Conservation (phyloP, 2,797 vertebrate genomes). For the Gambelia wislizenii region DNA sequence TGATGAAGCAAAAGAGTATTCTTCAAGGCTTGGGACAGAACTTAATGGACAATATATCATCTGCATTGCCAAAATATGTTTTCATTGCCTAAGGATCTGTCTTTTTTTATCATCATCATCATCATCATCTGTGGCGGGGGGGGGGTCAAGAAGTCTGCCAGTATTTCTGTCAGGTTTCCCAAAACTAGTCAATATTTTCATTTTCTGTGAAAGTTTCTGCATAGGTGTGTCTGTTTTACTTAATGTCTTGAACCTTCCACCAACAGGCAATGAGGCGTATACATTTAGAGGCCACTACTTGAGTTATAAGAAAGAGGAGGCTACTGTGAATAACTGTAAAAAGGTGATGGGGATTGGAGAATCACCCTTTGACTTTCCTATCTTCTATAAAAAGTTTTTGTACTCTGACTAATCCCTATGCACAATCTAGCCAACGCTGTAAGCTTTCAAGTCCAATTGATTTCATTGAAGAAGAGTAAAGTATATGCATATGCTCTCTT, state of each 20-base stretch:
- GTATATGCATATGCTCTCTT: neutral
- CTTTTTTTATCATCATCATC: neutral
- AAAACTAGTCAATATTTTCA: slow-evolving; percentile 50
- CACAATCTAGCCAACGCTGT: neutral
- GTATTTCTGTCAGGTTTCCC: slow-evolving; percentile 46
- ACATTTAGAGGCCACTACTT: neutral
- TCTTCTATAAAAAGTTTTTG: neutral
- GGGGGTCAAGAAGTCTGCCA: slow-evolving; percentile 34
- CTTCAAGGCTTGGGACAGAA: slow-evolving; percentile 68
- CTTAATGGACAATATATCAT: slow-evolving; percentile 65
- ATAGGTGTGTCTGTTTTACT: slow-evolving; percentile 32
- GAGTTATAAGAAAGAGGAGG: slow-evolving; percentile 29
- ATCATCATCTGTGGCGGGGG: neutral
- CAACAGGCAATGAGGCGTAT: neutral
- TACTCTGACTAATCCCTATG: neutral
- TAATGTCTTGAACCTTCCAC: slow-evolving; percentile 17
- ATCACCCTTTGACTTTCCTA: neutral
- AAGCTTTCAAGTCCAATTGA: neutral
- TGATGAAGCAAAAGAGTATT: slow-evolving; percentile 74
- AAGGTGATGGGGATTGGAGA: neutral
- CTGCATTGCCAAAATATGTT: slow-evolving; percentile 83
- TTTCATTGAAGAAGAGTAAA: neutral
- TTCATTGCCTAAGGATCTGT: slow-evolving; percentile 60
- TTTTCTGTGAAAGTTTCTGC: slow-evolving; percentile 32
- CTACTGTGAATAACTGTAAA: slow-evolving; percentile 12